Conservation (phyloP, 1,140 invertebrate species). For the Penaeus vannamei region DNA sequence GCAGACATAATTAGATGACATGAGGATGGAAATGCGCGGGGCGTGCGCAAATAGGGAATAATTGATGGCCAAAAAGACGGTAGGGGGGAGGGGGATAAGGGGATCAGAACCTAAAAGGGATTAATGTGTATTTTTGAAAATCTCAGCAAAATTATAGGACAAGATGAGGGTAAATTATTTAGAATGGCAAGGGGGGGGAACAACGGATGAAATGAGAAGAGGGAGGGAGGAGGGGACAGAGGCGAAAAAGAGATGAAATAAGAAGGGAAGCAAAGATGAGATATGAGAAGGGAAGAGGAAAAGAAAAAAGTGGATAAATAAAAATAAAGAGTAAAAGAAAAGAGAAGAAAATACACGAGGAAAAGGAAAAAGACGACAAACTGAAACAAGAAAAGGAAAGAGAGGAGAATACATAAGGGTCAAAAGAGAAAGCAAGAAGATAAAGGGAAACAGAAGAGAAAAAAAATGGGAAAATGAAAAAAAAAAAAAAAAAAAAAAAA, state of each 20-base stretch:
- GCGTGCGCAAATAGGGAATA: no score
- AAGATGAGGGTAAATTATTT: neutral
- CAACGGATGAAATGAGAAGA: neutral
- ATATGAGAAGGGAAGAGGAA: neutral
- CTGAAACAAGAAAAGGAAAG: neutral
- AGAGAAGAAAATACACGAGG: neutral
- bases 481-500: neutral
- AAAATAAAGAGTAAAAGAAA: neutral
- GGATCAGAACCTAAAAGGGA: no score
- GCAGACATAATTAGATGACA: slow-evolving; percentile 29
- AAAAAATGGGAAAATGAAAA: neutral
- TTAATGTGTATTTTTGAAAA: no score
- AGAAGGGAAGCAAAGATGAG: neutral
- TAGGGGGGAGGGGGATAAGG: no score
- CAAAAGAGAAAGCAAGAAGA: neutral
- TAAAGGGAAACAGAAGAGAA: neutral
- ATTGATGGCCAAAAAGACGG: no score
- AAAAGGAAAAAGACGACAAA: neutral
- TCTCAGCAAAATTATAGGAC: no score
- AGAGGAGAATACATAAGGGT: neutral
- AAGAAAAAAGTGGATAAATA: neutral
- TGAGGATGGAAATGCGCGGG: no score
- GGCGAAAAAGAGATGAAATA: neutral
- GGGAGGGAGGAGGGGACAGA: neutral
- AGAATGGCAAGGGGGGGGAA: neutral